Percentiles rank a stretch among this genome's conserved stretches.
Evolutionary conservation across 2,888 invertebrate genomes (phyloP).

Genomic region (Drosophila mimica): DNA sequence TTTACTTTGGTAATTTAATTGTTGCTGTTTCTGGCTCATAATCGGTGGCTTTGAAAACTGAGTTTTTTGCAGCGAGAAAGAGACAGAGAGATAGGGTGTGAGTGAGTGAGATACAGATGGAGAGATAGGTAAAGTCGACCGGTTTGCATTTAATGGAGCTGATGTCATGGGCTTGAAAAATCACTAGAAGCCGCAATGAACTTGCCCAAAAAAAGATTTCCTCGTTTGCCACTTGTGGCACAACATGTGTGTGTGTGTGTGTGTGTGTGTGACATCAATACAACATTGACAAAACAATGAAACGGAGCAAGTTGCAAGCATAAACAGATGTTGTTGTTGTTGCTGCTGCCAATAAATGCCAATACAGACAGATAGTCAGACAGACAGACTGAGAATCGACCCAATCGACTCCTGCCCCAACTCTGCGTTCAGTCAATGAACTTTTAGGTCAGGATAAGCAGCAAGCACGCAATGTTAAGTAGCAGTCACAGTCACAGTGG

Average conservation of each 20-base stretch:
- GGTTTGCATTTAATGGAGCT: constrained; percentile 66
- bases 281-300: constrained; percentile 68
- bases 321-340: constrained; percentile 51
- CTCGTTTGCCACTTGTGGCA: constrained; percentile 58
- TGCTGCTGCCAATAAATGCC: constrained; percentile 57
- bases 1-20: constrained; percentile 46
- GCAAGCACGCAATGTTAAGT: constrained; percentile 57
- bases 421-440: constrained; percentile 65
- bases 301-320: background rate
- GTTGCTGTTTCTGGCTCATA: constrained; percentile 35
- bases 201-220: constrained; percentile 39
- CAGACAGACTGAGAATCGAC: constrained; percentile 22
- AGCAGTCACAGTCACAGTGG: constrained; percentile 12
- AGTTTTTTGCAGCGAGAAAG: constrained; percentile 29
- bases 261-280: constrained; percentile 55
- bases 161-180: constrained; percentile 65
- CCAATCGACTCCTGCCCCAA: constrained; percentile 48
- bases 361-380: constrained; percentile 42
- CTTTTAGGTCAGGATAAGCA: constrained; percentile 66
- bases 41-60: constrained; percentile 71
- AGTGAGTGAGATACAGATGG: background rate
- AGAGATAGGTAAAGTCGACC: constrained; percentile 58
- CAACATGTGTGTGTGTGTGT: background rate
- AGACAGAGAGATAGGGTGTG: constrained; percentile 3
- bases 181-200: constrained; percentile 50